Conservation (phyloP, 2,113 vertebrate genomes). For the Anguilla rostrata region DNA sequence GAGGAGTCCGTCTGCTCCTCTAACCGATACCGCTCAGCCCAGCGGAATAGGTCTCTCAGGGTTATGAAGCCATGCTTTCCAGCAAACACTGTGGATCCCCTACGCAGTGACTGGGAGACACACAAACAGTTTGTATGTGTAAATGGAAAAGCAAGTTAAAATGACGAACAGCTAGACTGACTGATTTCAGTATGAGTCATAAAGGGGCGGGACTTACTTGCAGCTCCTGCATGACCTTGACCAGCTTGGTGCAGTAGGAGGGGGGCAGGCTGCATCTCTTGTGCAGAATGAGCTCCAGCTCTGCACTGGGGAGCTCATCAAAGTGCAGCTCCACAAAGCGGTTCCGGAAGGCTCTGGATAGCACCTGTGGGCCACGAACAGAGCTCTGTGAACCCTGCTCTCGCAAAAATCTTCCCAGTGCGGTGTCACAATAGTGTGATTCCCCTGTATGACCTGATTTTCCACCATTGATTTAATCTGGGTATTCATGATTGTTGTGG, state of each 20-base stretch:
- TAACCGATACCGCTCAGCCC: conserved; percentile 91
- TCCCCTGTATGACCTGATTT: background rate
- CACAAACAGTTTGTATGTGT: background rate
- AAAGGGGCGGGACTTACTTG: conserved; percentile 73
- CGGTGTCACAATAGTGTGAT: background rate
- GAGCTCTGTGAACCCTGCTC: background rate
- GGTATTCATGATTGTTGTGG: background rate
- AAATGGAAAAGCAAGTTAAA: background rate
- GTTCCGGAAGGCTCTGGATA: conserved; percentile 95
- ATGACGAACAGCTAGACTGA: background rate
- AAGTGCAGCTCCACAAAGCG: conserved; percentile 97
- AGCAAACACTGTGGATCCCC: conserved; percentile 91
- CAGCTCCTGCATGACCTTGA: conserved; percentile 92
- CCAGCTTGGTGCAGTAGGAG: conserved; percentile 89
- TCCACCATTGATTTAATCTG: background rate
- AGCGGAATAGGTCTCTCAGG: conserved; percentile 92
- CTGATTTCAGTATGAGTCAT: background rate
- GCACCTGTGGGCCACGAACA: conserved; percentile 66
- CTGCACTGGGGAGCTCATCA: conserved; percentile 86
- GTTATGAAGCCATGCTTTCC: conserved; percentile 97
- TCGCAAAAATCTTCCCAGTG: background rate
- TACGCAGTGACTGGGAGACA: conserved; percentile 80
- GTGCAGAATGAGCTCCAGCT: conserved; percentile 91
- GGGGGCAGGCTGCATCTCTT: conserved; percentile 88
- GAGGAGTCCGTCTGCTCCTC: conserved; percentile 77